A percentile compares a stretch with the other conserved stretches of the same genome.
Evolutionary conservation across 1,140 invertebrate species (phyloP).

Genomic region (Wasmannia auropunctata): DNA sequence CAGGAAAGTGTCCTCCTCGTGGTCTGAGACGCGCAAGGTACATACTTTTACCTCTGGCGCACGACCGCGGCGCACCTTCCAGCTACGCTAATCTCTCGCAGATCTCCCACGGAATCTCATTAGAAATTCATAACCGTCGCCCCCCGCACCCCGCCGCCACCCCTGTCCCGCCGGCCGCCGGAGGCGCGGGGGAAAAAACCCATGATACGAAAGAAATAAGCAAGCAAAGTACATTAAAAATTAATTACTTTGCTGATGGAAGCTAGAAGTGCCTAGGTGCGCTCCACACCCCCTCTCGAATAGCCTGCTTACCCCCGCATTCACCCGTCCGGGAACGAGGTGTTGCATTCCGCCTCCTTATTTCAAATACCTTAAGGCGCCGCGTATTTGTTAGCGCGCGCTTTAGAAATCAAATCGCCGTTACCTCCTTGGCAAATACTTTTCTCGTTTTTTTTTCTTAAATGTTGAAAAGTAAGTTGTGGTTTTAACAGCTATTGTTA

Average conservation of each 20-base stretch:
- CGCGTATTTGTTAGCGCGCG: conserved; percentile 57
- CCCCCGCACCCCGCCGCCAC: conserved; percentile 50
- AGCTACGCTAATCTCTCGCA: conserved; percentile 84
- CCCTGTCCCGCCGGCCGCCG: conserved; percentile 48
- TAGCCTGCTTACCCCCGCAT: conserved; percentile 61
- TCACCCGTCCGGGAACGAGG: conserved; percentile 56
- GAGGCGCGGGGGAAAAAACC: conserved; percentile 78
- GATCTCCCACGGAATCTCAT: conserved; percentile 85
- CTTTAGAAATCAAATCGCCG: conserved; percentile 58
- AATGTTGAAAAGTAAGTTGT: not conserved
- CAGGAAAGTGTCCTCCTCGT: conserved; percentile 68
- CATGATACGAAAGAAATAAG: conserved; percentile 85
- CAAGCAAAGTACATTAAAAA: conserved; percentile 86
- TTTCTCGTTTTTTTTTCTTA: not conserved
- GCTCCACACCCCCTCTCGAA: conserved; percentile 70
- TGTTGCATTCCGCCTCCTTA: conserved; percentile 65
- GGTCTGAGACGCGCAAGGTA: conserved; percentile 78
- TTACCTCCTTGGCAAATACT: conserved; percentile 16
- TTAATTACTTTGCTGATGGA: conserved; percentile 86
- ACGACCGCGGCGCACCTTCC: conserved; percentile 66
- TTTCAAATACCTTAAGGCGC: conserved; percentile 65
- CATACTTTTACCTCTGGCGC: conserved; percentile 76
- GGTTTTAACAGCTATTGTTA: conserved; percentile 1
- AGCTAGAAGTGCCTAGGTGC: conserved; percentile 83
- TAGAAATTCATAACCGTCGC: conserved; percentile 86